These are phyloP conservation scores for Cygnus buccinator DNA, from an alignment of 2,113 vertebrate genomes.

Conservation along the genomic window DNA sequence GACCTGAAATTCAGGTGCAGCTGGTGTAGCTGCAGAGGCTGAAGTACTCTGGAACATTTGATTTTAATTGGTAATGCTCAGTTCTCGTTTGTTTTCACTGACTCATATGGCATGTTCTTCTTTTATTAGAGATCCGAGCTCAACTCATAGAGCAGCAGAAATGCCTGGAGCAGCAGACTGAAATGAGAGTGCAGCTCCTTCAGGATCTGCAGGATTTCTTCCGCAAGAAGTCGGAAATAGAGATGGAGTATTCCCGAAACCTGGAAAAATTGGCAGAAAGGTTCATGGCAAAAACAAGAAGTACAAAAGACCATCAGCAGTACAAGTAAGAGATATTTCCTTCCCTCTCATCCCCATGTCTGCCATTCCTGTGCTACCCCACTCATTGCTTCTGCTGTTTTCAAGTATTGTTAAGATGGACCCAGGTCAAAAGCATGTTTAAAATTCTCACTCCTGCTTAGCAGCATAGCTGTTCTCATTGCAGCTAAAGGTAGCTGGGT, in stretches of 20 bases:
- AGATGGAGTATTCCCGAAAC: conserved; percentile 97
- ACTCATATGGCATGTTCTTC: neutral
- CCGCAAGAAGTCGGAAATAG: conserved; percentile 97
- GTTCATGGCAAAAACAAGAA: conserved; percentile 99
- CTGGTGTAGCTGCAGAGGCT: neutral
- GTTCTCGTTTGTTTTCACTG: conserved; percentile 13
- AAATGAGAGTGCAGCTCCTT: conserved; percentile 96
- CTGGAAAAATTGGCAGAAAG: conserved; percentile 96
- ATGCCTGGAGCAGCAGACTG: conserved; percentile 97
- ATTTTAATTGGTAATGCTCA: neutral
- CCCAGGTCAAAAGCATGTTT: neutral
- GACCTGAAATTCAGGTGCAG: neutral
- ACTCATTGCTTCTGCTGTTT: neutral
- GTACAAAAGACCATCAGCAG: conserved; percentile 98
- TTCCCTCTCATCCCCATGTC: fast-evolving
- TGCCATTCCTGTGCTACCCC: neutral
- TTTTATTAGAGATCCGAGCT: conserved; percentile 90
- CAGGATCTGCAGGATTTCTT: conserved; percentile 99
- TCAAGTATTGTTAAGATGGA: neutral
- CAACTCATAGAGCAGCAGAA: conserved; percentile 97
- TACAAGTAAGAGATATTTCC: conserved; percentile 87
- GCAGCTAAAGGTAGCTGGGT: neutral
- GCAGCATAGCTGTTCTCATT: neutral
- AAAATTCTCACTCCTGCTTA: neutral
- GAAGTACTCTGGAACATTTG: neutral